Percentiles rank a stretch among this genome's conserved stretches.
Evolutionary conservation across 2,888 invertebrate genomes (phyloP).

Genomic region (Ochropleura plecta): DNA sequence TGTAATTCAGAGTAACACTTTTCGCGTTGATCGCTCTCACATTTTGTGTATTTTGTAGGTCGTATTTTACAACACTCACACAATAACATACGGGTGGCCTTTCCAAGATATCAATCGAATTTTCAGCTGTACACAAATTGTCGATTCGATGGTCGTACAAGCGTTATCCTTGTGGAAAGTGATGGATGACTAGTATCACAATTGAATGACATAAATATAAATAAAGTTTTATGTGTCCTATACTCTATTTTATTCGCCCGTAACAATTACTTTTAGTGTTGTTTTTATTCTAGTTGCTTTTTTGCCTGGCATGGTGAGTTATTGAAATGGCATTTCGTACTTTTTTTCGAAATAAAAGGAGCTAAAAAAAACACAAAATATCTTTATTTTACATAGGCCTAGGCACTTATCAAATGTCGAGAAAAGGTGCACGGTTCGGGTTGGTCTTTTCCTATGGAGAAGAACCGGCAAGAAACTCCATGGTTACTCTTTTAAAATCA

Average conservation of each 20-base stretch:
- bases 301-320: background rate
- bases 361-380: no score
- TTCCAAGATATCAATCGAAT: slow-evolving; percentile 25
- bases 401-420: no score
- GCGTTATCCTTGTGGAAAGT: slow-evolving; percentile 16
- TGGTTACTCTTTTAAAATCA: no score
- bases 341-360: no score
- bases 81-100: slow-evolving; percentile 14
- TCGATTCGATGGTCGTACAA: slow-evolving; percentile 13
- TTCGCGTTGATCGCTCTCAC: background rate
- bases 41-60: background rate
- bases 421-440: no score
- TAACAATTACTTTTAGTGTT: background rate
- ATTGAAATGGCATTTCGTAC: no score
- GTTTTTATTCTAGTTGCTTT: slow-evolving; percentile 1
- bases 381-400: no score
- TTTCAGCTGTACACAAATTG: slow-evolving; percentile 22
- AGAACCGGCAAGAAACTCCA: no score
- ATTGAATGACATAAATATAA: slow-evolving; percentile 27
- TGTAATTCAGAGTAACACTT: background rate
- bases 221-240: slow-evolving; percentile 17
- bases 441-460: no score
- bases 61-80: background rate
- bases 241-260: background rate
- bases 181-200: slow-evolving; percentile 39